Evolutionary conservation across 2,113 vertebrate genomes (phyloP), one percentile per base, ranked within the genome.

Genomic region (Vicugna pacos): DNA sequence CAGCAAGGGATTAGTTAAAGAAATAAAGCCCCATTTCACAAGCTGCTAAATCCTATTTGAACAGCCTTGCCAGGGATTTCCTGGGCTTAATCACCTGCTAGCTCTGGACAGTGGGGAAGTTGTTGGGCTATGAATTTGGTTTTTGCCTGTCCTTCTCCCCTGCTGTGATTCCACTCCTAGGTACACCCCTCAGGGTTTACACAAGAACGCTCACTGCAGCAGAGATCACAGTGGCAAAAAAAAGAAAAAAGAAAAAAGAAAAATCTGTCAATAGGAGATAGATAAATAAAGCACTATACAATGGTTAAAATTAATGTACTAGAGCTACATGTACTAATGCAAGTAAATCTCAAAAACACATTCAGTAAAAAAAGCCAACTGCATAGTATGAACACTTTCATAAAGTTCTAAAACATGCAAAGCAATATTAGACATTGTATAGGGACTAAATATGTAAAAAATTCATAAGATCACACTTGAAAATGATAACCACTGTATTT

Each of bases 31-130:
- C 95, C 91, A 90, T 98, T 98, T 98, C 89, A 95, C 97, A 77
- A 92, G 90, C 93, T 30, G 92, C 95, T 98, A 98, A 98, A 98
- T 98, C 98, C 97, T 95, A 93, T 98, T 98, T 97, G 97, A 97
- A 93, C 96, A 96, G 95, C 97, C 97, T 70, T 96, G 95, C 65
- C 54, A 73, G 48, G 97, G 95, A 97, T 98, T 98, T 98, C 97
- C 97, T 94, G 95, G 75, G 91, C 96, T 97, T 97, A 98, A 97
- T 98, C 80, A 38, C 91, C 92, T 90, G 83, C 82, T 97, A 91
- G 82, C 89, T 94, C 72, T 96, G 83, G 64, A 73, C 28, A 48
- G 91, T 83, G 91, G 93, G 95, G 85, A 93, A 97, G n/a, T 48
- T 16, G 46, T 28, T 79, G 81, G 85, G 24, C 67, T 96, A 32